Conservation (phyloP, 2,888 invertebrate genomes). For the Aleiodes testaceus region DNA sequence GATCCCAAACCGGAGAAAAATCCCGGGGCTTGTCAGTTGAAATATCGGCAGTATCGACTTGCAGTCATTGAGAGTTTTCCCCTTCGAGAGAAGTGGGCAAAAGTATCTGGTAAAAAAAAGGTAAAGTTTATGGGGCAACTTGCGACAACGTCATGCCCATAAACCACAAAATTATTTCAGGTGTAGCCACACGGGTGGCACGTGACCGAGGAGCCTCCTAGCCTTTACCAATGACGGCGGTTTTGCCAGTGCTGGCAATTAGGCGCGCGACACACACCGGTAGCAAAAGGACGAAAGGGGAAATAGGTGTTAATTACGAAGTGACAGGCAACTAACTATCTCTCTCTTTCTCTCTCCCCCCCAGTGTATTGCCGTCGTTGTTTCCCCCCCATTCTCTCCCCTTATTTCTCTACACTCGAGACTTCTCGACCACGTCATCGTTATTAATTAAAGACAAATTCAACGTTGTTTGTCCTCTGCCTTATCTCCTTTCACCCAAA, state of each 20-base stretch:
- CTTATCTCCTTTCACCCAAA: conserved; percentile 46
- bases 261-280: conserved; percentile 27
- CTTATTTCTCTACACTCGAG: conserved; percentile 15
- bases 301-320: conserved; percentile 36
- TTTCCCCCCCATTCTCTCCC: conserved; percentile 20
- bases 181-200: conserved; percentile 15
- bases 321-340: conserved; percentile 29
- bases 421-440: conserved; percentile 48
- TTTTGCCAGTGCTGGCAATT: conserved; percentile 41
- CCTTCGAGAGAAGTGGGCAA: not conserved
- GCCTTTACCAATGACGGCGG: conserved; percentile 37
- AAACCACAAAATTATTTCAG: conserved; percentile 40
- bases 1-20: not conserved
- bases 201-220: conserved; percentile 32
- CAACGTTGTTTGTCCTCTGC: conserved; percentile 40
- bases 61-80: not conserved
- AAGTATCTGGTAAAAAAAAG: not conserved
- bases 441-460: conserved; percentile 41
- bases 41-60: not conserved
- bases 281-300: conserved; percentile 28
- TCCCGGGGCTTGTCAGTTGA: not conserved
- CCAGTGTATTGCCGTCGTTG: conserved; percentile 26
- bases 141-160: conserved; percentile 34
- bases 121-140: not conserved
- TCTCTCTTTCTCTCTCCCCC: not conserved